These are phyloP conservation scores for Chouioia cunea DNA, from an alignment of 2,888 invertebrate species.

Conservation along the genomic window DNA sequence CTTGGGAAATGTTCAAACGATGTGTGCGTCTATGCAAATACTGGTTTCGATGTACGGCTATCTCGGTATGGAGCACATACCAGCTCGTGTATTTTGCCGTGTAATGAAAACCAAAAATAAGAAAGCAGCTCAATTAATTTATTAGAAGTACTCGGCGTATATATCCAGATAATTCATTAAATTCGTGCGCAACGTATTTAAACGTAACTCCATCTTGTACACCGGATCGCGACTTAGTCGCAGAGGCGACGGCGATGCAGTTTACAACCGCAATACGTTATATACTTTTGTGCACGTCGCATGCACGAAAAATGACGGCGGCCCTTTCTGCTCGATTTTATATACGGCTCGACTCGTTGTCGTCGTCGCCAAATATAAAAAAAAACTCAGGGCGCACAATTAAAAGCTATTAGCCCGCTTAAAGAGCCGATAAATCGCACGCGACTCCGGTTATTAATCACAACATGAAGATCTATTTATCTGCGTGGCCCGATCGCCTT, in stretches of 20 bases:
- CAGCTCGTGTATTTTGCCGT: too few species aligned
- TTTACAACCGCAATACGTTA: slow-evolving; percentile 6
- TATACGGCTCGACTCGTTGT: background rate
- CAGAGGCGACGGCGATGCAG: background rate
- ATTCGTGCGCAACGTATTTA: too few species aligned
- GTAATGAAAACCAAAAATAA: too few species aligned
- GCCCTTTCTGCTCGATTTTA: too few species aligned
- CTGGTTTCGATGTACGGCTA: too few species aligned
- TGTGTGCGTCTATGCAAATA: too few species aligned
- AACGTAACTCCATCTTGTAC: too few species aligned
- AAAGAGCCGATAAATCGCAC: slow-evolving; percentile 42
- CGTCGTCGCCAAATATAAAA: slow-evolving; percentile 4
- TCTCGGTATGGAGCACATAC: too few species aligned
- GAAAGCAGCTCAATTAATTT: too few species aligned
- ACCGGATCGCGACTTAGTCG: background rate
- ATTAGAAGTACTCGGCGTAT: too few species aligned
- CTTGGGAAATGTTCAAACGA: too few species aligned
- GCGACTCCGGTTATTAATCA: slow-evolving; percentile 41
- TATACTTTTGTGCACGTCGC: background rate
- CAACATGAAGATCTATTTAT: slow-evolving; percentile 44
- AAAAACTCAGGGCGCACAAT: slow-evolving; percentile 21
- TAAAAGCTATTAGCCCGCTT: slow-evolving; percentile 44
- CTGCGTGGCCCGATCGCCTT: slow-evolving; percentile 27
- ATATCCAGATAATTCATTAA: too few species aligned
- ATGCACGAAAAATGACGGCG: slow-evolving; percentile 4